Evolutionary conservation across 2,888 invertebrate genomes (phyloP).

Genomic region (Cryptus armator): DNA sequence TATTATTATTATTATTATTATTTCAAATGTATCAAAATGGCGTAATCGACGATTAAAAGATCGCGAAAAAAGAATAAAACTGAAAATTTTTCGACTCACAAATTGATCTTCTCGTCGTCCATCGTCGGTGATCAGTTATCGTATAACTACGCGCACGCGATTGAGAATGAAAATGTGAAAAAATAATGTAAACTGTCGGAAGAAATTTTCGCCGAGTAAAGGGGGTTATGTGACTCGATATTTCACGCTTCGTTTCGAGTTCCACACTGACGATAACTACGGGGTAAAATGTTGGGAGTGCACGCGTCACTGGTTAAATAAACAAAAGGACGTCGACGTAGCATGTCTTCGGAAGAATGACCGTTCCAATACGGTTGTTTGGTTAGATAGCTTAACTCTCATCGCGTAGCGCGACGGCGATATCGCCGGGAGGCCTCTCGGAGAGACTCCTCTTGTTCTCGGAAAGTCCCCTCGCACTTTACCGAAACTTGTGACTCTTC

Average conservation of each 20-base stretch:
- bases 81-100: conserved; percentile 77
- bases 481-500: neutral
- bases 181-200: conserved; percentile 14
- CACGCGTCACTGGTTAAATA: conserved; percentile 79
- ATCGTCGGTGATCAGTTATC: conserved; percentile 70
- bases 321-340: conserved; percentile 75
- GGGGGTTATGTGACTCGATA: conserved; percentile 53
- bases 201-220: conserved; percentile 36
- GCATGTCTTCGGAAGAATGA: conserved; percentile 73
- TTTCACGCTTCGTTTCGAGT: conserved; percentile 51
- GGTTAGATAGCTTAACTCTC: conserved; percentile 79
- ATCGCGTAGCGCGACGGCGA: conserved; percentile 56
- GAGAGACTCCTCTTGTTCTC: conserved; percentile 24
- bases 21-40: neutral
- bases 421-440: conserved; percentile 22
- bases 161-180: neutral
- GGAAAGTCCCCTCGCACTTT: conserved; percentile 36
- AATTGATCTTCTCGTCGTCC: conserved; percentile 82
- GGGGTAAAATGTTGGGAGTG: conserved; percentile 69
- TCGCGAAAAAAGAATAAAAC: neutral
- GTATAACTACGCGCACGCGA: neutral
- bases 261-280: conserved; percentile 55
- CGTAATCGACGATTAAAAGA: neutral
- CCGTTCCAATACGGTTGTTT: conserved; percentile 72
- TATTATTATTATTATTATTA: neutral